Conservation (phyloP, 1,140 invertebrate genomes). For the Eueides isabella region DNA sequence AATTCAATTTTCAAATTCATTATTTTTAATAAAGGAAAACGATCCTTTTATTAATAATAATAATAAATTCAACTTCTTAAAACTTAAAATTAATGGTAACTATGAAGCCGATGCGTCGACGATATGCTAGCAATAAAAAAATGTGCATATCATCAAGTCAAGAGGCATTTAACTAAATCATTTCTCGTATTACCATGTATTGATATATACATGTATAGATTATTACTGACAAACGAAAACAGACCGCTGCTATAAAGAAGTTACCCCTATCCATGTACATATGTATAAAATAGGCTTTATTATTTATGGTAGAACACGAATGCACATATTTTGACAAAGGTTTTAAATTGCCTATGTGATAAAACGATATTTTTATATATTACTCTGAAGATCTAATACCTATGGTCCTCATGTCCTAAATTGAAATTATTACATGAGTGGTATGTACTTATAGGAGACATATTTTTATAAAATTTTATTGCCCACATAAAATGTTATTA, state of each 20-base stretch:
- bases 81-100: conserved; percentile 79
- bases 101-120: conserved; percentile 62
- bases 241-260: conserved; percentile 7
- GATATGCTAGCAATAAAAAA: conserved; percentile 37
- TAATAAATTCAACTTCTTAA: conserved; percentile 26
- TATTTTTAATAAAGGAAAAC: conserved; percentile 15
- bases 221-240: conserved; percentile 2
- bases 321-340: conserved; percentile 1
- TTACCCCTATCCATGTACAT: conserved; percentile 31
- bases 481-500: conserved; percentile 68
- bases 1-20: conserved; percentile 51
- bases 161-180: conserved; percentile 35
- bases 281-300: conserved; percentile 27
- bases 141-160: conserved; percentile 37
- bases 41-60: not conserved
- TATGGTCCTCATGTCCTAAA: conserved; percentile 23
- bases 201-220: no score
- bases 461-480: conserved; percentile 78
- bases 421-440: conserved; percentile 34
- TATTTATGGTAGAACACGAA: conserved; percentile 18
- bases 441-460: conserved; percentile 68
- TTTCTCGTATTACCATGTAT: not conserved
- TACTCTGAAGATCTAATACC: conserved; percentile 19
- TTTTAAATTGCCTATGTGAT: not conserved
- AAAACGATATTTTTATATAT: not conserved